A percentile compares a stretch with the other conserved stretches of the same genome.
phyloP scores from a whole-genome alignment of 2,113 vertebrate genomes.

The Ramphastos sulfuratus region DNA sequence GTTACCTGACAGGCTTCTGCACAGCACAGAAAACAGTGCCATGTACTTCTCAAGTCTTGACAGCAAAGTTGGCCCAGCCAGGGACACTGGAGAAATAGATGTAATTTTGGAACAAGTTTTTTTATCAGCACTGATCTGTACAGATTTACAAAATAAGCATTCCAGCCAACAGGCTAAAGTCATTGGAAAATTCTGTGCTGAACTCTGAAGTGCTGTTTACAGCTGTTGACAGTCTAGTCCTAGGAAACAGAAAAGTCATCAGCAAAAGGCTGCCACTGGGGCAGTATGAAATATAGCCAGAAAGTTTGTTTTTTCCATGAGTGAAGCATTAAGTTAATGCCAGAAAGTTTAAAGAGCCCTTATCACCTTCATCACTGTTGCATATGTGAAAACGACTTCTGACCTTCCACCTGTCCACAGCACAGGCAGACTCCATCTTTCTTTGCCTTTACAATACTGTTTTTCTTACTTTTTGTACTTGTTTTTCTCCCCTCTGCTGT shows the following conservation, averaged over 20 bases:
- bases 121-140: neutral
- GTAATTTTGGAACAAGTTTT: neutral
- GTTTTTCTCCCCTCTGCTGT: constrained; percentile 56
- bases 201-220: neutral
- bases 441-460: constrained; percentile 53
- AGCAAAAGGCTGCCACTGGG: neutral
- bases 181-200: neutral
- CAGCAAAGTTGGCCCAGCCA: neutral
- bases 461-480: constrained; percentile 58
- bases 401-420: constrained; percentile 53
- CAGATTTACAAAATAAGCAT: constrained; percentile 14
- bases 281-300: constrained; percentile 16
- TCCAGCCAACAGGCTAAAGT: constrained; percentile 10
- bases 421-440: constrained; percentile 34
- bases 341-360: constrained; percentile 42
- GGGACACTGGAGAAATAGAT: neutral
- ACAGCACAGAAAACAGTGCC: neutral
- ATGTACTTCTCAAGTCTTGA: neutral
- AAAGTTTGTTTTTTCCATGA: constrained; percentile 53
- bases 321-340: constrained; percentile 27
- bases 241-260: constrained; percentile 42
- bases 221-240: neutral
- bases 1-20: neutral
- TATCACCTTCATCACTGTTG: constrained; percentile 45
- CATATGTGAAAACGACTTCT: constrained; percentile 56